Evolutionary conservation across 2,113 vertebrate species (phyloP), one percentile per base, ranked within the genome.

Genomic region (Myrmecobius fasciatus): DNA sequence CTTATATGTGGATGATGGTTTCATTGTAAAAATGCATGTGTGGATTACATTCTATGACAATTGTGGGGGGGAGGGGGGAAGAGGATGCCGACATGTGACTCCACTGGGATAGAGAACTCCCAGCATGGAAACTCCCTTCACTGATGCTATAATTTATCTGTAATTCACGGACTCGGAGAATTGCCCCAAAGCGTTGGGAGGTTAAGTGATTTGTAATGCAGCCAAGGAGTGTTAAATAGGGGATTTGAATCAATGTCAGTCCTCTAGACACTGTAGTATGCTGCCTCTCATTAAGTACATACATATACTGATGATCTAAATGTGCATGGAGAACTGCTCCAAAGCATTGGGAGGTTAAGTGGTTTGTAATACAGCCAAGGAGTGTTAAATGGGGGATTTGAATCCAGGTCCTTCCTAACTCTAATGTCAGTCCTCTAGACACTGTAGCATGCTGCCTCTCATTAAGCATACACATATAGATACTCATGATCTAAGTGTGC

Each of bases 41-140:
- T 94, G 92, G 97, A 91, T 90, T 89, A 92, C 31, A 60, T 52
- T 83, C n/a, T 43, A 83, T 43, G 36, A n/a, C n/a, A 83, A 83
- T 83, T 83, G n/a, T n/a, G n/a, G 67, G 67, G 1, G 43, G 67
- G 20, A 24, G 6, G 67, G 60, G 20, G 5, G 24, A 43, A 20
- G 20, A 83, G 20, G n/a, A 8, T 36, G n/a, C 67, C 43, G 4
- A 20, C 3, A n/a, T 83, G 20, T 8, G 5, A 43, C 2, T 43
- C 2, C 20, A 43, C 8, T 43, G 67, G n/a, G 17, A 20, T 43
- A 43, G n/a, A 36, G 20, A 83, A 43, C 20, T 83, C 67, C 67
- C n/a, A 43, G 67, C 67, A 83, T 43, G 20, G n/a, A 83, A 83
- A 43, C 36, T 83, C n/a, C 67, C n/a, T 83, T 7, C n/a, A 24